Evolutionary conservation across 2,797 vertebrate genomes (phyloP).

Genomic region (Rhinichthys osculus): DNA sequence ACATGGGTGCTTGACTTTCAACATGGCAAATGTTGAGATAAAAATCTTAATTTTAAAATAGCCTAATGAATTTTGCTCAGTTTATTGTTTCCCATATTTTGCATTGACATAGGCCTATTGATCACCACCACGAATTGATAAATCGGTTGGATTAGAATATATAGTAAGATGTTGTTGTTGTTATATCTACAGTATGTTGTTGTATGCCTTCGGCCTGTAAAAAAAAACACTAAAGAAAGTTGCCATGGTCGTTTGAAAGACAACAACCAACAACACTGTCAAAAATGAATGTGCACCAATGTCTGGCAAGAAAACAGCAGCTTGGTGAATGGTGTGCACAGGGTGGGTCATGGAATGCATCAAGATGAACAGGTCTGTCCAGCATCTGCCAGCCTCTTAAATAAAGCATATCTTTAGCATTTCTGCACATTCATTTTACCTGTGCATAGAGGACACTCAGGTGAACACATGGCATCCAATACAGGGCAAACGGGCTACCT

Average conservation of each 20-base stretch:
- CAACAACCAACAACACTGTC: background rate
- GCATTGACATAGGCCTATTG: background rate
- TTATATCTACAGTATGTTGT: background rate
- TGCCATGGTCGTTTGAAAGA: background rate
- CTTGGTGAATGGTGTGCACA: background rate
- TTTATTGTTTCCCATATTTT: background rate
- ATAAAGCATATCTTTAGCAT: slow-evolving; percentile 34
- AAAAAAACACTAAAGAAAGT: background rate
- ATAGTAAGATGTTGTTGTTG: background rate
- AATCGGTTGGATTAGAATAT: background rate
- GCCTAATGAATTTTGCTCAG: background rate
- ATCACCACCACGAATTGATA: background rate
- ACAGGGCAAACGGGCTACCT: slow-evolving; percentile 70
- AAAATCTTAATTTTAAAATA: background rate
- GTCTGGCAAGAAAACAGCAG: slow-evolving; percentile 1
- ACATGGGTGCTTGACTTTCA: background rate
- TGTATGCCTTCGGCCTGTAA: background rate
- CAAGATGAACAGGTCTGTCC: slow-evolving; percentile 56
- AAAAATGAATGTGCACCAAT: background rate
- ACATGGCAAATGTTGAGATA: background rate
- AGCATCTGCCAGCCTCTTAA: slow-evolving; percentile 30
- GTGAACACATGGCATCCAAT: slow-evolving; percentile 67
- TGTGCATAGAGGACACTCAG: background rate
- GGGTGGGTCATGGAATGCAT: slow-evolving; percentile 47
- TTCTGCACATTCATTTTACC: slow-evolving; percentile 19